Conservation (phyloP, 2,888 invertebrate species). For the Melinaea menophilus region DNA sequence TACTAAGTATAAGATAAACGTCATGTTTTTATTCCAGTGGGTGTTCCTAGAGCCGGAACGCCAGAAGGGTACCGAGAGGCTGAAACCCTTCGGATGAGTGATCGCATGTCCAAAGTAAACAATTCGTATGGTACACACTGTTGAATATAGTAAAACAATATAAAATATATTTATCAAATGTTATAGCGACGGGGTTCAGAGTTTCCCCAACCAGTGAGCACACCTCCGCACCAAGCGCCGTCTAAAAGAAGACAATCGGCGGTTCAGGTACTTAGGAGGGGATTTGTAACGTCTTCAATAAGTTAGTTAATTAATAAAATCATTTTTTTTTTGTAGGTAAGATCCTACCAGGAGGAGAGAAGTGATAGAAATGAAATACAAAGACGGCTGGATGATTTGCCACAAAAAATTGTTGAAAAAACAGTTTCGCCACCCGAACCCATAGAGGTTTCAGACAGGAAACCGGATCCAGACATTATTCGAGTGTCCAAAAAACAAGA, state of each 20-base stretch:
- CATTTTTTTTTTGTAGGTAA: conserved; percentile 46
- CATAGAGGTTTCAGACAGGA: conserved; percentile 47
- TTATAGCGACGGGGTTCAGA: conserved; percentile 70
- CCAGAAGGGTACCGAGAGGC: conserved; percentile 72
- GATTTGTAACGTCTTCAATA: not conserved
- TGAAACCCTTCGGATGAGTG: conserved; percentile 66
- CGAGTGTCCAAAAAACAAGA: conserved; percentile 59
- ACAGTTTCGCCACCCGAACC: conserved; percentile 39
- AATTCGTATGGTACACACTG: not conserved
- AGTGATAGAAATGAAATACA: conserved; percentile 47
- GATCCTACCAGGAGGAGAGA: conserved; percentile 60
- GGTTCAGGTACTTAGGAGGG: conserved; percentile 49
- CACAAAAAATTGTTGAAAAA: conserved; percentile 16
- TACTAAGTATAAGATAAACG: not conserved
- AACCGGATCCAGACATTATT: conserved; percentile 69
- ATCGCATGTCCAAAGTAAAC: conserved; percentile 59
- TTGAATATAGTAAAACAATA: not conserved
- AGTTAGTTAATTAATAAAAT: not conserved
- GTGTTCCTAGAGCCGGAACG: conserved; percentile 56
- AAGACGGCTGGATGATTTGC: conserved; percentile 44
- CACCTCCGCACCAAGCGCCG: conserved; percentile 61
- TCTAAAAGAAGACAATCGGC: conserved; percentile 64
- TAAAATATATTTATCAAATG: not conserved
- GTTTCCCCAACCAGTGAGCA: conserved; percentile 68
- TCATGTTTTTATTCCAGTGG: conserved; percentile 42